Conservation (phyloP, 2,113 vertebrate species). For the Gymnorhina tibicen region DNA sequence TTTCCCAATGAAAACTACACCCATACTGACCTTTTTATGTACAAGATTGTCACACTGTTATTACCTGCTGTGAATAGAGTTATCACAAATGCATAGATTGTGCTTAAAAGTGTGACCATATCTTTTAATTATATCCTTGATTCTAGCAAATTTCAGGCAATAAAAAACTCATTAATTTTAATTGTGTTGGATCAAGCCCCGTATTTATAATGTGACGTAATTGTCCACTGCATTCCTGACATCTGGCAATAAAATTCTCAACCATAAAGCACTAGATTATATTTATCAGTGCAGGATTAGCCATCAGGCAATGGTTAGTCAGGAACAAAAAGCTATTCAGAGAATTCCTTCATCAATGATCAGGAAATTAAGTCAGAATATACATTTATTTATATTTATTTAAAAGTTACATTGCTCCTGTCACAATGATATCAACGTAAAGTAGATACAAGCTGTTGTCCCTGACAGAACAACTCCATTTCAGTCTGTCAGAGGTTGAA, state of each 20-base stretch:
- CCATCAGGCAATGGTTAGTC: neutral
- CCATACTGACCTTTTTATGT: neutral
- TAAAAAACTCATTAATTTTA: constrained; percentile 24
- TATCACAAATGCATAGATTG: neutral
- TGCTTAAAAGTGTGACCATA: neutral
- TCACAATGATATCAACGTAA: neutral
- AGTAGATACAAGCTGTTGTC: neutral
- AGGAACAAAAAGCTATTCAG: neutral
- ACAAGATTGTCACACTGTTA: neutral
- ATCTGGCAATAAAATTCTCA: constrained; percentile 9
- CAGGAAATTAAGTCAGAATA: neutral
- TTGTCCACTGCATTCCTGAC: neutral
- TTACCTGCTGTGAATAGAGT: neutral
- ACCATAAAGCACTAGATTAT: neutral
- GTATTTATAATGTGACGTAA: neutral
- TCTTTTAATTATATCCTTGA: constrained; percentile 13
- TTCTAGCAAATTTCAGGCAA: constrained; percentile 13
- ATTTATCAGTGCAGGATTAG: neutral
- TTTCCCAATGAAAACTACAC: neutral
- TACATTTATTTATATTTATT: neutral
- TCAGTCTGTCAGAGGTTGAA: neutral
- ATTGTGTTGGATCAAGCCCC: neutral
- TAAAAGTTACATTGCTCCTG: neutral
- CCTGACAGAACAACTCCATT: neutral
- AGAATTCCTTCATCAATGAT: neutral